Conservation (phyloP, 2,113 vertebrate species). For the Synchiropus splendidus region DNA sequence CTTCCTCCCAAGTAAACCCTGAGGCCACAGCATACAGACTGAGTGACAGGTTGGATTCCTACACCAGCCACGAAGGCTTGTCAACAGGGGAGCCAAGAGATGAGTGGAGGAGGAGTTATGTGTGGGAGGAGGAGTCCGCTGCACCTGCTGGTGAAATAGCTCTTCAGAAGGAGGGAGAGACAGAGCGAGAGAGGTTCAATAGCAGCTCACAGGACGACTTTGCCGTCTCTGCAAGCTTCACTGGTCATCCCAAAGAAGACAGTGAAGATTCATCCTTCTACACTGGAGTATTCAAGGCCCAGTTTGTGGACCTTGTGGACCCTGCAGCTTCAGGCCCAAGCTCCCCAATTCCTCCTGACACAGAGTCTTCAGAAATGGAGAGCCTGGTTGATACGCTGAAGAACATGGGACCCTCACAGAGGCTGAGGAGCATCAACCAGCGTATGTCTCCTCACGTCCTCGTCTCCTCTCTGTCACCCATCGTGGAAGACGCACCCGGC, state of each 20-base stretch:
- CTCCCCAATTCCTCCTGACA: slow-evolving; percentile 49
- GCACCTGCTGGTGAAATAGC: slow-evolving; percentile 40
- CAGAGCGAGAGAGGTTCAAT: slow-evolving; percentile 18
- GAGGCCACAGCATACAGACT: slow-evolving; percentile 13
- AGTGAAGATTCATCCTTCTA: background rate
- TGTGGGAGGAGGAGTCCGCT: slow-evolving; percentile 45
- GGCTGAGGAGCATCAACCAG: slow-evolving; percentile 31
- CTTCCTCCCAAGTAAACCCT: slow-evolving; percentile 3
- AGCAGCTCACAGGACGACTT: slow-evolving; percentile 26
- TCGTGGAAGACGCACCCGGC: slow-evolving; percentile 69
- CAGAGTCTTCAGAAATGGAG: slow-evolving; percentile 74
- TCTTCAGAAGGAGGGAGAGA: slow-evolving; percentile 8
- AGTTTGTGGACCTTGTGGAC: slow-evolving; percentile 56
- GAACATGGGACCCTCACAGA: slow-evolving; percentile 75
- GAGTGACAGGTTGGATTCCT: slow-evolving; percentile 26
- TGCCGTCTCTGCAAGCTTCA: slow-evolving; percentile 1
- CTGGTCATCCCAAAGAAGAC: slow-evolving; percentile 6
- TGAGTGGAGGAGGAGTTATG: slow-evolving; percentile 29
- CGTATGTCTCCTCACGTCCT: slow-evolving; percentile 39
- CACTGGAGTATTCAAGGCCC: slow-evolving; percentile 60
- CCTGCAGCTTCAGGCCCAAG: slow-evolving; percentile 5
- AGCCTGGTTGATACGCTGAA: slow-evolving; percentile 78
- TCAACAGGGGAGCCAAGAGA: slow-evolving; percentile 12
- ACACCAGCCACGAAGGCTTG: slow-evolving; percentile 23
- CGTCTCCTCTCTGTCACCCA: slow-evolving; percentile 63